Evolutionary conservation across 92 coral and sea anemone species (phyloP).

Genomic region (Montipora capitata): DNA sequence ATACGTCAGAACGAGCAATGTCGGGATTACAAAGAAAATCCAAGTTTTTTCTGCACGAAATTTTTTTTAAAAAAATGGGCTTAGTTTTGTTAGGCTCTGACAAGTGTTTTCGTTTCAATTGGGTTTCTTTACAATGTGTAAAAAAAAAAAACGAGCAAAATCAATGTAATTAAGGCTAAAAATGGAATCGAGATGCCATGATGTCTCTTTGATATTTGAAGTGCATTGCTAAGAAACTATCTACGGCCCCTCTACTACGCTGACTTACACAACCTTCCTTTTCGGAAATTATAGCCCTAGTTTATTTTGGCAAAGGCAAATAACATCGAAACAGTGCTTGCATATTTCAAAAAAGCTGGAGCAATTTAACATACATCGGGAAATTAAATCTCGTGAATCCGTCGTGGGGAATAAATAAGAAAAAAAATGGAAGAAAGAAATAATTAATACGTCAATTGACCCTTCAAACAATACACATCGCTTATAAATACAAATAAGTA

Average conservation of each 20-base stretch:
- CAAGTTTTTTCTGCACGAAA: neutral
- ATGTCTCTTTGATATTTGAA: neutral
- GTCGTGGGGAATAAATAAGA: neutral
- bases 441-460: slow-evolving; percentile 5
- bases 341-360: too few species aligned
- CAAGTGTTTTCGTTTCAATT: neutral
- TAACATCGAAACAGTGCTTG: neutral
- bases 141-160: neutral
- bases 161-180: neutral
- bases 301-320: too few species aligned
- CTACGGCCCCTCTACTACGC: neutral
- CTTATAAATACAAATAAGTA: slow-evolving; percentile 33
- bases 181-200: neutral
- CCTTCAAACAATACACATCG: slow-evolving; percentile 13
- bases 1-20: neutral
- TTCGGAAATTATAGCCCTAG: neutral
- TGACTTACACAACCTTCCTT: neutral
- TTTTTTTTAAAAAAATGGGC: neutral
- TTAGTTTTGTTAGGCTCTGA: too few species aligned
- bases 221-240: neutral
- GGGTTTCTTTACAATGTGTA: neutral
- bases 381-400: neutral
- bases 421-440: neutral
- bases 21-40: neutral
- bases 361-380: neutral